Conservation (phyloP, 2,113 vertebrate species). For the Ariopsis seemanni region DNA sequence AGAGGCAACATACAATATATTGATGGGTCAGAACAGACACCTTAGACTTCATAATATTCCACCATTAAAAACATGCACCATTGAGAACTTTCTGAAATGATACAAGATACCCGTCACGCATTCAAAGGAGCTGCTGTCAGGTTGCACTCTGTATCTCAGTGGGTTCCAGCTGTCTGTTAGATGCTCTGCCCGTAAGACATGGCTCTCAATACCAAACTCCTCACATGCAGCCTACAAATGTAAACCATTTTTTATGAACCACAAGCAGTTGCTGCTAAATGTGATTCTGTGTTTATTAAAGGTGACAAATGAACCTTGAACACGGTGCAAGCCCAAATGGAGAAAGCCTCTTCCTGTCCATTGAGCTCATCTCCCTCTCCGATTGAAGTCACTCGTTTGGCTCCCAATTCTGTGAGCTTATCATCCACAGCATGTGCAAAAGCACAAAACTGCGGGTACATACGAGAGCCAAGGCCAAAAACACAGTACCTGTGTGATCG, state of each 20-base stretch:
- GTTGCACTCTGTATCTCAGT: conserved; percentile 64
- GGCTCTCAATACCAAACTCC: conserved; percentile 69
- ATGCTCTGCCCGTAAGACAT: conserved; percentile 67
- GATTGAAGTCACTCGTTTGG: conserved; percentile 60
- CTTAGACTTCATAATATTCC: background rate
- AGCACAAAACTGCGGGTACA: conserved; percentile 85
- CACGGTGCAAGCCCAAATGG: conserved; percentile 73
- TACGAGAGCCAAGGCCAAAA: conserved; percentile 85
- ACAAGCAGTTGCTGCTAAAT: background rate
- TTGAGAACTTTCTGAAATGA: background rate
- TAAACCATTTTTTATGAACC: conserved; percentile 11
- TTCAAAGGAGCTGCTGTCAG: conserved; percentile 66
- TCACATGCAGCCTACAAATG: conserved; percentile 76
- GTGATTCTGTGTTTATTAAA: background rate
- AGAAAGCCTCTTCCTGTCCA: conserved; percentile 80
- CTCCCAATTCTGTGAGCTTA: conserved; percentile 76
- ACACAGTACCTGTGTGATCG: conserved; percentile 74
- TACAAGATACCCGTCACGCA: conserved; percentile 73
- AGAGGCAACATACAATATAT: background rate
- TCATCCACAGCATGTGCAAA: conserved; percentile 79
- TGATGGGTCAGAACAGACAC: background rate
- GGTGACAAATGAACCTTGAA: conserved; percentile 71
- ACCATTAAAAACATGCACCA: background rate
- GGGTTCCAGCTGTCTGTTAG: conserved; percentile 72
- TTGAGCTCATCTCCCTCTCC: conserved; percentile 84